A percentile compares a stretch with the other conserved stretches of the same genome.
Conservation (phyloP, 1,140 invertebrate species). For the Bombus turneri region DNA sequence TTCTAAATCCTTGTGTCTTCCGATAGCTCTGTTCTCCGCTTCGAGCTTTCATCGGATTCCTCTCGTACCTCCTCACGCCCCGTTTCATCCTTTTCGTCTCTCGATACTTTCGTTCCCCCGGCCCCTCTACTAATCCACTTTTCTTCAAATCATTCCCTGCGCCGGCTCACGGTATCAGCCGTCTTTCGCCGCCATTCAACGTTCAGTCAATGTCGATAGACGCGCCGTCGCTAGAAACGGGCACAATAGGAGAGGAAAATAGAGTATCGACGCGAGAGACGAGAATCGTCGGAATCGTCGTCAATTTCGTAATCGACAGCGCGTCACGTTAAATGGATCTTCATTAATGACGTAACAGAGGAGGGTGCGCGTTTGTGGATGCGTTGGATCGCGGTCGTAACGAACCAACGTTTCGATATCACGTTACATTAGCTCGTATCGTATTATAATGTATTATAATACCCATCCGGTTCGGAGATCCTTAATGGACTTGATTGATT, state of each 20-base stretch:
- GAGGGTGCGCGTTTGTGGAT: neutral
- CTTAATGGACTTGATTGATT: constrained; percentile 72
- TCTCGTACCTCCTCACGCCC: too few relatives aligned
- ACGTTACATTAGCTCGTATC: constrained; percentile 51
- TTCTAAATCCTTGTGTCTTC: too few relatives aligned
- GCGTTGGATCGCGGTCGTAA: neutral
- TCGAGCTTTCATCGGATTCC: neutral
- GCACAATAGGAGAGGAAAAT: neutral
- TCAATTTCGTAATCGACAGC: constrained; percentile 71
- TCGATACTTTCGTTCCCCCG: accelerated
- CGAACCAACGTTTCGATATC: constrained; percentile 41
- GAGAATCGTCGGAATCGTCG: constrained; percentile 50
- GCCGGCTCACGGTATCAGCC: neutral
- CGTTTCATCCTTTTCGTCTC: neutral
- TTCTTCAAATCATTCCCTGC: neutral
- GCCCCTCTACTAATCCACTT: neutral
- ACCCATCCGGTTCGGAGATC: constrained; percentile 15
- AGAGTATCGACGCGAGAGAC: neutral
- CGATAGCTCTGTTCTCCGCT: neutral
- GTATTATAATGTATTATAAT: constrained; percentile 49
- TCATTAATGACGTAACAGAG: constrained; percentile 58
- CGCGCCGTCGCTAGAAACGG: neutral
- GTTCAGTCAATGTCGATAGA: neutral
- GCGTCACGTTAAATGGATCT: constrained; percentile 65
- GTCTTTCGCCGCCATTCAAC: neutral